Base-by-base conservation (phyloP, 1,140 invertebrate genomes). In the Drosophila malerkotliana region DNA sequence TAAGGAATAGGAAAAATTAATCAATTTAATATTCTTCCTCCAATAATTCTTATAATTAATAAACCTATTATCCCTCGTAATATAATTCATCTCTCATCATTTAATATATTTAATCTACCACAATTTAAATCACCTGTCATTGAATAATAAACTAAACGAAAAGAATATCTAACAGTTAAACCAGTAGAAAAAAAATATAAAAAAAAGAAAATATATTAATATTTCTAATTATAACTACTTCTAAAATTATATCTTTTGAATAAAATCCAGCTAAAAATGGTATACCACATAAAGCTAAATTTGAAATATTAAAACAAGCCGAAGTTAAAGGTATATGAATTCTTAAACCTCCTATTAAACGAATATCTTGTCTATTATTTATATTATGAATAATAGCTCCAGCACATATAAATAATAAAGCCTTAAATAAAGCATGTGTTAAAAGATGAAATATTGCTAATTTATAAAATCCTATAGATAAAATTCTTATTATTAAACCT, bases 221-320 rank as follows among this genome's bases (percentile, higher is more conserved):
- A 90, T 89, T 92, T 64, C 60, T 84, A 85, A 93, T 90, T 72
- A 82, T 91, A 72, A 93, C 90, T 74, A 92, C 15, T 74, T 77
- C 94, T 91, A 94, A 93, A 93, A 95, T 94, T 92, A 93, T 92
- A 93, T 95, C 94, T 51, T 95, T 95, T 5, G 94, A 94, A 92
- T 94, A 95, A 94, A 94, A 94, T 24, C 94, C 94, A 3, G 93
- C 84, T 85, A 94, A 91, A 94, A 94, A 94, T 24, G 94, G 94
- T 93, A 94, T 95, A 90, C 79, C 80, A 58, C 80, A 77, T 26
- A 94, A 92, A 75, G 92, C 90, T 78, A 94, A 91, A 90, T 92
- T 94, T 57, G 91, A 89, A 75, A 93, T 90, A 90, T 92, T 92
- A 84, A 94, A 93, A 91, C 87, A 92, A 68, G 85, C 67, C 49